Percentiles rank a stretch among this genome's conserved stretches.
Conservation (phyloP, 1,140 invertebrate genomes). For the honey bee (Apis mellifera) region Amel_HAv3.1 CM009945.2:1736001-1736500, state of each 20-base stretch:
- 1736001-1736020: not conserved
- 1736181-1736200: no score
- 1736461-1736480: constrained; percentile 62
- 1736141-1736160: not conserved
- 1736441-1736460: constrained; percentile 47
- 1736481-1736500: constrained; percentile 49
- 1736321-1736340: constrained; percentile 31
- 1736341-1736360: constrained; percentile 22
- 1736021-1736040: not conserved
- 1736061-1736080: not conserved
- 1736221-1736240: not conserved
- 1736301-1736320: not conserved
- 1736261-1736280: not conserved
- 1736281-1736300: not conserved
- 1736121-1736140: no score
- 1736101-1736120: no score
- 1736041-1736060: not conserved
- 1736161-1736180: not conserved
- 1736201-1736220: not conserved
- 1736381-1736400: constrained; percentile 42
- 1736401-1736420: constrained; percentile 45
- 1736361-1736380: constrained; percentile 27
- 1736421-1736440: constrained; percentile 49
- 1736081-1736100: no score
- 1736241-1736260: not conserved